Evolutionary conservation across 2,888 invertebrate species (phyloP).

Genomic region (Drosophila leonis): DNA sequence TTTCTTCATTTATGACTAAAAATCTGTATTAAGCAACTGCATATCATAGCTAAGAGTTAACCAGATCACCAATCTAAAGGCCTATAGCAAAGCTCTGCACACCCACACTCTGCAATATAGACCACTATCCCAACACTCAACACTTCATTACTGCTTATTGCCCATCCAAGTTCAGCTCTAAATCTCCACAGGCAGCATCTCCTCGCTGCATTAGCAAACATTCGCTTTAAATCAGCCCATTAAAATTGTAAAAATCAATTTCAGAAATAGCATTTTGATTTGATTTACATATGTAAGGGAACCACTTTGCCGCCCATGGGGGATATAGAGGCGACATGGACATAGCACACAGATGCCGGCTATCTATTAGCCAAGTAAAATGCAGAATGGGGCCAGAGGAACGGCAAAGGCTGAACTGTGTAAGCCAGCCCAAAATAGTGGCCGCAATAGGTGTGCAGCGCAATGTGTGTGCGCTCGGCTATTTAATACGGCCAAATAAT

Average conservation of each 20-base stretch:
- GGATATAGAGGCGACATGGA: slow-evolving; percentile 29
- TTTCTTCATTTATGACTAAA: too few relatives aligned
- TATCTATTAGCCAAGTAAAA: slow-evolving; percentile 34
- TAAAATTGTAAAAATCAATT: slow-evolving; percentile 80
- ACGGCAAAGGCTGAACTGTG: slow-evolving; percentile 12
- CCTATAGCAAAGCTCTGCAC: too few relatives aligned
- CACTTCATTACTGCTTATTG: neutral
- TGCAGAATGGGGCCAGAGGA: slow-evolving; percentile 29
- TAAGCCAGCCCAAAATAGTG: slow-evolving; percentile 19
- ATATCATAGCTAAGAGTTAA: too few relatives aligned
- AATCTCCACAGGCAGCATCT: neutral
- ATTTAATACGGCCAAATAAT: slow-evolving; percentile 79
- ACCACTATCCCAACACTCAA: neutral
- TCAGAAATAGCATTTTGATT: slow-evolving; percentile 78
- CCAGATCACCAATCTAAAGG: too few relatives aligned
- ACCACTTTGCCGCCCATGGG: slow-evolving; percentile 16
- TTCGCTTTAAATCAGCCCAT: slow-evolving; percentile 42
- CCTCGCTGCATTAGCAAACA: neutral
- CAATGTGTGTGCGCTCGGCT: slow-evolving; percentile 30
- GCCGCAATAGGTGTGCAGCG: slow-evolving; percentile 41
- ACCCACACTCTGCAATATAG: too few relatives aligned
- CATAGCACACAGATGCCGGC: neutral
- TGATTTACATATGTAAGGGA: slow-evolving; percentile 69
- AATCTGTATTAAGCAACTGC: too few relatives aligned
- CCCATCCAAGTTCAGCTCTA: neutral